phyloP scores from a whole-genome alignment of 2,888 invertebrate genomes.

The Bellardia pandia region DNA sequence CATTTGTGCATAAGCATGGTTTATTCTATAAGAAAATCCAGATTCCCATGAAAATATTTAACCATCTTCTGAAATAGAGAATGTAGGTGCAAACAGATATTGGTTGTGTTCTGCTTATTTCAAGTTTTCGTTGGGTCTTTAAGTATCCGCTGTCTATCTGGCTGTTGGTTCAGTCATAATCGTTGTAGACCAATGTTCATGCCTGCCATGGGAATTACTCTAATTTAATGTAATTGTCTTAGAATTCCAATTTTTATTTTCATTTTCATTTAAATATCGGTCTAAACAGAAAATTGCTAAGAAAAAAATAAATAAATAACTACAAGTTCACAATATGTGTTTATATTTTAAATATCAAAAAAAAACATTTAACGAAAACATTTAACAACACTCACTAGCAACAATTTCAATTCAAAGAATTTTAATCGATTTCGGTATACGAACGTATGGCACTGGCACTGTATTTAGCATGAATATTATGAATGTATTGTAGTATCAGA shows the following conservation, averaged over 20 bases:
- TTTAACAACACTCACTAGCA: constrained; percentile 43
- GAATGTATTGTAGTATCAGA: neutral
- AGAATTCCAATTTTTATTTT: constrained; percentile 81
- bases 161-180: neutral
- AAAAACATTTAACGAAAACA: constrained; percentile 17
- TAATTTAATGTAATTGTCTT: constrained; percentile 84
- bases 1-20: neutral
- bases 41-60: constrained; percentile 55
- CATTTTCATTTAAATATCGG: constrained; percentile 79
- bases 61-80: constrained; percentile 68
- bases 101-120: neutral
- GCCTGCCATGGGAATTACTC: constrained; percentile 82
- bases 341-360: constrained; percentile 56
- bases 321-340: constrained; percentile 31
- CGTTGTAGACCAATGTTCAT: constrained; percentile 56
- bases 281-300: constrained; percentile 47
- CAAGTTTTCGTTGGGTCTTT: neutral
- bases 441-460: constrained; percentile 70
- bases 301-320: constrained; percentile 41
- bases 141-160: neutral
- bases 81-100: constrained; percentile 27
- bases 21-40: constrained; percentile 29
- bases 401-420: constrained; percentile 76
- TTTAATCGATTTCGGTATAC: constrained; percentile 84
- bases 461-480: constrained; percentile 39